These are phyloP conservation scores for Meiosimyza decipiens DNA, from an alignment of 2,888 invertebrate genomes.

Conservation along the genomic window DNA sequence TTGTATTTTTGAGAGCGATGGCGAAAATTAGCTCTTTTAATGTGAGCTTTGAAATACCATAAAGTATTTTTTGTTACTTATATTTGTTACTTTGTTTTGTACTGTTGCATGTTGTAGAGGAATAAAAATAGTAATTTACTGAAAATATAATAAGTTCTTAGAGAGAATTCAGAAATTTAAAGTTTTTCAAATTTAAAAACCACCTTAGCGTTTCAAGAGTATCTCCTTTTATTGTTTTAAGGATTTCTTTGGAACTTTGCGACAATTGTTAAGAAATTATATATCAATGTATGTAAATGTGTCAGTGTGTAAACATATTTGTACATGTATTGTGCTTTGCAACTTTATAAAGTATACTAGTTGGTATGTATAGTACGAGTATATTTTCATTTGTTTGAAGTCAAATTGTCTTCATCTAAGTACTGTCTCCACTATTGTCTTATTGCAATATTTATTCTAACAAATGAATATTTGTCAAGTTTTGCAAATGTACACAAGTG, in stretches of 20 bases:
- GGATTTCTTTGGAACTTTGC: conserved; percentile 9
- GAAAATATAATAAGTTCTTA: too few relatives aligned
- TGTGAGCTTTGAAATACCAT: too few relatives aligned
- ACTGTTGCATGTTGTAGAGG: too few relatives aligned
- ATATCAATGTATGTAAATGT: neutral
- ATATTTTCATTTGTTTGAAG: conserved; percentile 8
- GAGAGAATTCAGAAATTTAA: too few relatives aligned
- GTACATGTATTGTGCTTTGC: neutral
- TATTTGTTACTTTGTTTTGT: too few relatives aligned
- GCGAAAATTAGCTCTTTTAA: too few relatives aligned
- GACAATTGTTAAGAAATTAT: conserved; percentile 12
- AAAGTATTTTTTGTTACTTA: too few relatives aligned
- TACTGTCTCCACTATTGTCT: neutral
- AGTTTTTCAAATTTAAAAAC: too few relatives aligned
- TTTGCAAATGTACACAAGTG: conserved; percentile 16
- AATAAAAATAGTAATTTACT: too few relatives aligned
- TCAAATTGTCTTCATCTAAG: conserved; percentile 2
- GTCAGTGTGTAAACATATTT: neutral
- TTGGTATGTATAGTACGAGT: neutral
- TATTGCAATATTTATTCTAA: conserved; percentile 24
- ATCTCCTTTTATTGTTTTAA: conserved; percentile 2
- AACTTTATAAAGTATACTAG: neutral
- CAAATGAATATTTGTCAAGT: conserved; percentile 30
- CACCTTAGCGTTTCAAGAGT: too few relatives aligned
- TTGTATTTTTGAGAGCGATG: too few relatives aligned